phyloP scores from a whole-genome alignment of 2,888 invertebrate genomes.

The Athalia cordata region DNA sequence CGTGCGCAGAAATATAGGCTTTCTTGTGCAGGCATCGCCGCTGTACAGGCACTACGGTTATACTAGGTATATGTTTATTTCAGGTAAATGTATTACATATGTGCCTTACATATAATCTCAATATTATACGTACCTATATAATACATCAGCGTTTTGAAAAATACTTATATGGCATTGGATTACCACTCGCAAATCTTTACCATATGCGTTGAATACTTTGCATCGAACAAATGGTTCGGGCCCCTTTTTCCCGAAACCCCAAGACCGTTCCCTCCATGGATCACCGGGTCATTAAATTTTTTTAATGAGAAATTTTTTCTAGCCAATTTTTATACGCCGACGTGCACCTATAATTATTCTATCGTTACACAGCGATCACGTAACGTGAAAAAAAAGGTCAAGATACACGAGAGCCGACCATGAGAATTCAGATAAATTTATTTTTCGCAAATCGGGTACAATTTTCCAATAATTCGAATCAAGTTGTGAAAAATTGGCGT shows the following conservation, averaged over 20 bases:
- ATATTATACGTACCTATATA: background rate
- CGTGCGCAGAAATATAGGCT: constrained; percentile 38
- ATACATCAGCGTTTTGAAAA: constrained; percentile 1
- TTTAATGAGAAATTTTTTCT: background rate
- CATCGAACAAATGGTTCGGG: background rate
- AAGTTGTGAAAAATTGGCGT: no score
- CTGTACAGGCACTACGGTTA: background rate
- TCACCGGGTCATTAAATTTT: background rate
- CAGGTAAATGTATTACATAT: background rate
- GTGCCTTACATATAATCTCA: background rate
- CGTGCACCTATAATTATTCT: background rate
- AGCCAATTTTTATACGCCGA: background rate
- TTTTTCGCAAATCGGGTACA: no score
- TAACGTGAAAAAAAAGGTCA: no score
- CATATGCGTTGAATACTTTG: background rate
- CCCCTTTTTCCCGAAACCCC: no score
- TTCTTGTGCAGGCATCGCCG: constrained; percentile 11
- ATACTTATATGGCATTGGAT: constrained; percentile 34
- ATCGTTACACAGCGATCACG: background rate
- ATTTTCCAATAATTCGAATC: no score
- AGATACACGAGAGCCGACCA: no score
- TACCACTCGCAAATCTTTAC: constrained; percentile 19
- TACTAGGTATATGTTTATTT: background rate
- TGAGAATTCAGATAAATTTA: no score
- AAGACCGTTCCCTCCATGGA: background rate